Conservation (phyloP, 64 coral and sea anemone genomes). For the Actinia tenebrosa region DNA sequence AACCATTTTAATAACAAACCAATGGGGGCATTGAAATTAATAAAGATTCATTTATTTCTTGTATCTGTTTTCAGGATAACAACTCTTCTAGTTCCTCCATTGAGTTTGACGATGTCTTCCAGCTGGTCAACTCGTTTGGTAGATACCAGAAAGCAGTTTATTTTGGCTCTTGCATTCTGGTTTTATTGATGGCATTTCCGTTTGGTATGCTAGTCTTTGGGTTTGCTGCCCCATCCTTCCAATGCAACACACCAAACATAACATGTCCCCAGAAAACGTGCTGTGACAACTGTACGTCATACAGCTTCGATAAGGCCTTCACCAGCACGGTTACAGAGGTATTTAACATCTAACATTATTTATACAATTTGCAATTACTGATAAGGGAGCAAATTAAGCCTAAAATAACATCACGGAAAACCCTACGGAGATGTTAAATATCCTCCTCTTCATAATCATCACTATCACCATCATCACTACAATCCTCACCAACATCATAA, state of each 20-base stretch:
- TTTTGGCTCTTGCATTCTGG: not conserved
- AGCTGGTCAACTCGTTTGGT: slow-evolving; percentile 5
- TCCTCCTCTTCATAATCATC: too few relatives aligned
- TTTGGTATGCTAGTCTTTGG: slow-evolving; percentile 9
- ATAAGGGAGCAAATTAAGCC: too few relatives aligned
- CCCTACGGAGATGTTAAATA: too few relatives aligned
- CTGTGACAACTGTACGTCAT: slow-evolving; percentile 19
- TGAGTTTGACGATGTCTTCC: slow-evolving; percentile 7
- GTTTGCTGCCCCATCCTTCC: not conserved
- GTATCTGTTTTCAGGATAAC: too few relatives aligned
- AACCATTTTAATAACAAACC: too few relatives aligned
- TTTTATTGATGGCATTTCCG: not conserved
- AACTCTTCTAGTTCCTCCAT: not conserved
- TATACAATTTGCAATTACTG: too few relatives aligned
- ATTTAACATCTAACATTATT: not conserved
- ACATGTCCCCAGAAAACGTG: not conserved
- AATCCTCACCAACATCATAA: too few relatives aligned
- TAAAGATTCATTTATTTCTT: too few relatives aligned
- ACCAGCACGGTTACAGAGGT: slow-evolving; percentile 8
- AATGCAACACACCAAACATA: not conserved
- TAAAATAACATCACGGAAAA: too few relatives aligned
- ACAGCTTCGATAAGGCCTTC: not conserved
- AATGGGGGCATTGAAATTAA: too few relatives aligned
- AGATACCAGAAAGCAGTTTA: not conserved
- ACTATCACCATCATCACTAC: too few relatives aligned